A percentile compares a stretch with the other conserved stretches of the same genome.
Conservation (phyloP, 2,888 invertebrate genomes). For the Andrena camellia region DNA sequence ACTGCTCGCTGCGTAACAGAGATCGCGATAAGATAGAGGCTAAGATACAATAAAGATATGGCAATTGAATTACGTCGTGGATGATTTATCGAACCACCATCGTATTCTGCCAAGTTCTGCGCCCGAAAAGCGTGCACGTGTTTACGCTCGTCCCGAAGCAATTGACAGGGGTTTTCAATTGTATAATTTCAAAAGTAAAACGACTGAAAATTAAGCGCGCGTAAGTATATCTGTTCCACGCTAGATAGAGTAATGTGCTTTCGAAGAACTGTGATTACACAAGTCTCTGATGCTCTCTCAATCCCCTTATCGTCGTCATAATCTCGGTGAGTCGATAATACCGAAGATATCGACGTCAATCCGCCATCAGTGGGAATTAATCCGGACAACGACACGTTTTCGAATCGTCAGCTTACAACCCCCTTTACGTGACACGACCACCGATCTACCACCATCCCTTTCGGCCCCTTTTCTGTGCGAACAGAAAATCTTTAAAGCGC, state of each 20-base stretch:
- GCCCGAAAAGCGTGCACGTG: not conserved
- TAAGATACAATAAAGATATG: conserved; percentile 9
- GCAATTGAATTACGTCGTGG: conserved; percentile 4
- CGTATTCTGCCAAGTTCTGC: not conserved
- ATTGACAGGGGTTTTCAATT: not conserved
- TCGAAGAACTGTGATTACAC: not conserved
- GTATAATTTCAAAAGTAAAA: not conserved
- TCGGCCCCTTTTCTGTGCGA: conserved; percentile 21
- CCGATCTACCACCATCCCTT: conserved; percentile 8
- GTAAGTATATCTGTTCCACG: no score
- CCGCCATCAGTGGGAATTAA: not conserved
- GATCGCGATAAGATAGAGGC: conserved; percentile 35
- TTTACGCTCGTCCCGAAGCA: not conserved
- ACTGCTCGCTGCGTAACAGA: not conserved
- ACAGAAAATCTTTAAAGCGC: conserved; percentile 38
- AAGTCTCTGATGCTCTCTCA: not conserved
- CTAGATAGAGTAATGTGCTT: no score
- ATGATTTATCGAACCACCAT: not conserved
- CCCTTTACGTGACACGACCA: conserved; percentile 34
- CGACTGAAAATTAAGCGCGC: not conserved
- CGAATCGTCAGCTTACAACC: conserved; percentile 44
- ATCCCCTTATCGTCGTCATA: not conserved
- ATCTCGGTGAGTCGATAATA: not conserved
- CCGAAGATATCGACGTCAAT: not conserved
- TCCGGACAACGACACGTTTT: conserved; percentile 18